Conservation (phyloP, 2,797 vertebrate species). For the Neomorphus geoffroyi region DNA sequence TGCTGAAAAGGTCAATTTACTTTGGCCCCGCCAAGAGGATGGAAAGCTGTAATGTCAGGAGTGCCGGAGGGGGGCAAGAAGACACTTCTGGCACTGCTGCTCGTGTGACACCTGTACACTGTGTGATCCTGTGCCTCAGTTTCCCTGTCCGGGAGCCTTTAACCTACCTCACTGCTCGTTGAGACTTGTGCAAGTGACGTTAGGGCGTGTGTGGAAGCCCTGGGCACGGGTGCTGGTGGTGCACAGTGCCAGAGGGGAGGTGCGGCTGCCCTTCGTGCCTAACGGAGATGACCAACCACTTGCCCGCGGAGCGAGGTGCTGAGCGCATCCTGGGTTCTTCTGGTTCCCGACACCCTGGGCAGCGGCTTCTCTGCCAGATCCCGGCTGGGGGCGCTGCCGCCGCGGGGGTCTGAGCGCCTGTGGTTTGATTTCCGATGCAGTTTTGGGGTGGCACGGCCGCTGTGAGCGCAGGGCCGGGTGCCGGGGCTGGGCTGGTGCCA, state of each 20-base stretch:
- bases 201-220: not conserved
- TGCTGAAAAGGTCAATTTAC: not conserved
- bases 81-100: not conserved
- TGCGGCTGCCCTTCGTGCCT: not conserved
- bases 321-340: not conserved
- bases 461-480: fast-evolving
- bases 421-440: fast-evolving
- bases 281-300: fast-evolving
- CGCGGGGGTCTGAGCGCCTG: not conserved
- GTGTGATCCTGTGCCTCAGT: constrained; percentile 20
- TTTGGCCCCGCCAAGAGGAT: fast-evolving
- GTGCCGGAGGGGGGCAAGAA: not conserved
- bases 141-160: not conserved
- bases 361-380: not conserved
- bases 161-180: constrained; percentile 43
- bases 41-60: not conserved
- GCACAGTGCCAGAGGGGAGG: fast-evolving
- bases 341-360: not conserved
- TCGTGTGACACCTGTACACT: not conserved
- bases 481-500: not conserved
- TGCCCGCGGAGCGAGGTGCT: not conserved
- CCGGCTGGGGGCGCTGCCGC: not conserved
- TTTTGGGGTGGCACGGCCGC: not conserved
- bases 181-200: not conserved
- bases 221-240: not conserved